These are phyloP conservation scores for Cygnus atratus DNA, from an alignment of 2,113 vertebrate genomes.

Conservation along the genomic window DNA sequence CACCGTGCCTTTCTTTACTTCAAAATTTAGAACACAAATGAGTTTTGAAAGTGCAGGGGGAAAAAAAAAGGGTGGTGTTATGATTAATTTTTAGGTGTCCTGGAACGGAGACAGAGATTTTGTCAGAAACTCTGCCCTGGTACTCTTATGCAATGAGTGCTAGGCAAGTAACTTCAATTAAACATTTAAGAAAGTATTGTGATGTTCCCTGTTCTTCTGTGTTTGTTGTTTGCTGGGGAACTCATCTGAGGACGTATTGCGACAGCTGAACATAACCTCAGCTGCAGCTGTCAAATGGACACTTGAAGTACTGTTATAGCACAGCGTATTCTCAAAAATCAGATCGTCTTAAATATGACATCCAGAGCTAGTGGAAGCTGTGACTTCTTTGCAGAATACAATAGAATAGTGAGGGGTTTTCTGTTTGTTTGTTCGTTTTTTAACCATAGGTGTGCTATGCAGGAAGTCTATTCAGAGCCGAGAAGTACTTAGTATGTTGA, in stretches of 20 bases:
- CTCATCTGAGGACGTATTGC: fast-evolving
- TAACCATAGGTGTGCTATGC: neutral
- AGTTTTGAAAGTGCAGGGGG: neutral
- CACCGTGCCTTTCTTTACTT: neutral
- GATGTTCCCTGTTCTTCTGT: neutral
- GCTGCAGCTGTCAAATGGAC: neutral
- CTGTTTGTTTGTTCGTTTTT: neutral
- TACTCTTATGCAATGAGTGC: neutral
- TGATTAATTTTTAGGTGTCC: neutral
- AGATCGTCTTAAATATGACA: neutral
- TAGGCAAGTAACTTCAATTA: neutral
- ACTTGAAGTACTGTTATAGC: neutral
- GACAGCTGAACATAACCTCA: neutral
- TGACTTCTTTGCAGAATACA: neutral
- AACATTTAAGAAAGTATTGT: neutral
- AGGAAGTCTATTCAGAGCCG: neutral
- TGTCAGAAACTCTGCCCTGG: neutral
- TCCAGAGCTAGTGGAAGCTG: neutral
- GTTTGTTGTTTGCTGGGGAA: neutral
- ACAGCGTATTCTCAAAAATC: neutral
- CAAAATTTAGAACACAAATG: neutral
- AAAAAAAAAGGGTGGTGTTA: neutral
- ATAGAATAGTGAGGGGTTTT: fast-evolving
- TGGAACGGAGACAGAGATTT: neutral
- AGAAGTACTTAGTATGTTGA: neutral